Percentiles rank a stretch among this genome's conserved stretches.
These are phyloP conservation scores for Varroa destructor DNA, from an alignment of 1,140 invertebrate species.

Conservation along the genomic window DNA sequence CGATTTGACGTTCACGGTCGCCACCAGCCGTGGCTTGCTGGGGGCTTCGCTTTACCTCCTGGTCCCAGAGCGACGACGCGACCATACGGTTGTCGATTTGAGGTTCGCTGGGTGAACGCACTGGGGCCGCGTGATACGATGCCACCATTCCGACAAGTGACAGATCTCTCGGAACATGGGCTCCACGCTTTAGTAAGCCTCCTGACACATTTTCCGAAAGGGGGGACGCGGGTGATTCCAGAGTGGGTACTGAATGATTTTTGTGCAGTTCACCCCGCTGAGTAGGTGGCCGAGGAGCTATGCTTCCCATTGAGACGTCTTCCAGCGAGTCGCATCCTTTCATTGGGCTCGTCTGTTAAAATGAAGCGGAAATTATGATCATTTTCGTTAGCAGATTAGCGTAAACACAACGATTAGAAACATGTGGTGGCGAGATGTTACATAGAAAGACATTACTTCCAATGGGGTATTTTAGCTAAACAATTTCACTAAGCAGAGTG, in stretches of 20 bases:
- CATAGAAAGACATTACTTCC: no score
- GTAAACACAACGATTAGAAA: no score
- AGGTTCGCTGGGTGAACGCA: constrained; percentile 18
- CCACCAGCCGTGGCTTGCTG: no score
- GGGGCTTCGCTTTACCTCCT: no score
- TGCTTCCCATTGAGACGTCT: not conserved
- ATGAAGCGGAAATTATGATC: not conserved
- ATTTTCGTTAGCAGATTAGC: no score
- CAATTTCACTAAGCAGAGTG: no score
- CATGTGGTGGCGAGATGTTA: no score
- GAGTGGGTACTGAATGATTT: not conserved
- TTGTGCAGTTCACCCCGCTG: not conserved
- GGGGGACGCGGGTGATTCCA: constrained; percentile 3
- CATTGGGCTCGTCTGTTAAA: constrained; percentile 6
- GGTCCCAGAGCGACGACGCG: not conserved
- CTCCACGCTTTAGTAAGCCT: no score
- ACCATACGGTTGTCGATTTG: constrained; percentile 26
- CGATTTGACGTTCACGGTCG: no score
- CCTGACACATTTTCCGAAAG: not conserved
- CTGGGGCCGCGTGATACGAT: constrained; percentile 9
- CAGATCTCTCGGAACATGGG: not conserved
- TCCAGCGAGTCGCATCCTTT: constrained; percentile 17
- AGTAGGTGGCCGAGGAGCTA: no score
- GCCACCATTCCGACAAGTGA: not conserved
- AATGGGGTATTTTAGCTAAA: no score